These are phyloP conservation scores for Fragum fragum DNA, from an alignment of 2,888 invertebrate species.

Conservation along the genomic window DNA sequence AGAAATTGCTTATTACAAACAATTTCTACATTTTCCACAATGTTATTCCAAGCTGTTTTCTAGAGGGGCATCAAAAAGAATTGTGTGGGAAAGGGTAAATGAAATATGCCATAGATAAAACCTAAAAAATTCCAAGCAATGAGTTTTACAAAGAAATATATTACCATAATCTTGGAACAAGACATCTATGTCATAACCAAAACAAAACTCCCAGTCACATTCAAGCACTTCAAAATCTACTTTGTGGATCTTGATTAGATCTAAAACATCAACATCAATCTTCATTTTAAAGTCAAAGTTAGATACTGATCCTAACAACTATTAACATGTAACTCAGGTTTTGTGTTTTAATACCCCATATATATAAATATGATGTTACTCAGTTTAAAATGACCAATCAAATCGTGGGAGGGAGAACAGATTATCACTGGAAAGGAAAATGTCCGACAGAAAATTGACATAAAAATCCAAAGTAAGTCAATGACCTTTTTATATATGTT, in stretches of 20 bases:
- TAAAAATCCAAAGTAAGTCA: not conserved
- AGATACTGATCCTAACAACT: no score
- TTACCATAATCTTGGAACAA: not conserved
- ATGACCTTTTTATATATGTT: not conserved
- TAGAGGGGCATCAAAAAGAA: no score
- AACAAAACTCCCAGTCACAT: conserved; percentile 20
- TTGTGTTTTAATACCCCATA: not conserved
- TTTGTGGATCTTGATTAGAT: conserved; percentile 46
- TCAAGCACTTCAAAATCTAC: conserved; percentile 27
- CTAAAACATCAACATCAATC: conserved; percentile 42
- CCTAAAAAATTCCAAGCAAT: no score
- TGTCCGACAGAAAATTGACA: not conserved
- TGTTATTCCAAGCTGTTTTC: not conserved
- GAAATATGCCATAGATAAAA: no score
- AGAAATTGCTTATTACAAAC: not conserved
- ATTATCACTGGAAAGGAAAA: not conserved
- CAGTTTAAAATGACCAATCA: not conserved
- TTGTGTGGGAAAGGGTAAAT: no score
- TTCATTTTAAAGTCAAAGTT: conserved; percentile 26
- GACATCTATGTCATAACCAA: conserved; percentile 15
- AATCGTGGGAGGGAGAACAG: not conserved
- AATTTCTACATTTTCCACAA: not conserved
- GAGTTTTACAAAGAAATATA: no score
- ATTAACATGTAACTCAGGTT: not conserved
- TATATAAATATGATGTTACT: not conserved